Conservation (phyloP, 2,113 vertebrate genomes). For the Oncorhynchus gorbuscha region DNA sequence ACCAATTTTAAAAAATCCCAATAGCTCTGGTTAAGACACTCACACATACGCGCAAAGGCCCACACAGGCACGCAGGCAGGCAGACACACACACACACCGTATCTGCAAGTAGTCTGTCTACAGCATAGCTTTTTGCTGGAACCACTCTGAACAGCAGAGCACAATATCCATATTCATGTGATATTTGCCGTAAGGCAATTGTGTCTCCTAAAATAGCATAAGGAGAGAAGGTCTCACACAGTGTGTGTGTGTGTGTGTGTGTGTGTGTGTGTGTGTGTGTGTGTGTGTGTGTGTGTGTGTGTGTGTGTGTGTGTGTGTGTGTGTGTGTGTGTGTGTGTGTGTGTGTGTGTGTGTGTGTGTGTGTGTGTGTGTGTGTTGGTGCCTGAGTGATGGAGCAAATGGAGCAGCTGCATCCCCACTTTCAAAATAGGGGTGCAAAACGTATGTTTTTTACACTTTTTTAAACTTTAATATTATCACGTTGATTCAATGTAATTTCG, state of each 20-base stretch:
- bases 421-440: no score
- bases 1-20: no score
- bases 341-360: neutral
- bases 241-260: slow-evolving; percentile 2
- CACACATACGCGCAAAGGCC: neutral
- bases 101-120: slow-evolving; percentile 64
- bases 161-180: slow-evolving; percentile 79
- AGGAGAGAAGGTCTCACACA: slow-evolving; percentile 69
- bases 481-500: no score
- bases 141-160: slow-evolving; percentile 68
- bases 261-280: no score
- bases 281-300: neutral
- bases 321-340: no score
- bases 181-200: slow-evolving; percentile 76
- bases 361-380: neutral
- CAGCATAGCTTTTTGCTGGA: slow-evolving; percentile 65
- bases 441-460: no score
- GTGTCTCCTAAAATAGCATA: slow-evolving; percentile 79
- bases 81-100: slow-evolving; percentile 34
- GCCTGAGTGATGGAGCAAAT: no score
- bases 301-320: neutral
- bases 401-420: no score
- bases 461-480: no score
- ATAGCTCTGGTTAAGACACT: neutral
- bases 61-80: neutral